Base-by-base conservation (phyloP, 1,140 invertebrate genomes). In the Thereuonema tuberculata region DNA sequence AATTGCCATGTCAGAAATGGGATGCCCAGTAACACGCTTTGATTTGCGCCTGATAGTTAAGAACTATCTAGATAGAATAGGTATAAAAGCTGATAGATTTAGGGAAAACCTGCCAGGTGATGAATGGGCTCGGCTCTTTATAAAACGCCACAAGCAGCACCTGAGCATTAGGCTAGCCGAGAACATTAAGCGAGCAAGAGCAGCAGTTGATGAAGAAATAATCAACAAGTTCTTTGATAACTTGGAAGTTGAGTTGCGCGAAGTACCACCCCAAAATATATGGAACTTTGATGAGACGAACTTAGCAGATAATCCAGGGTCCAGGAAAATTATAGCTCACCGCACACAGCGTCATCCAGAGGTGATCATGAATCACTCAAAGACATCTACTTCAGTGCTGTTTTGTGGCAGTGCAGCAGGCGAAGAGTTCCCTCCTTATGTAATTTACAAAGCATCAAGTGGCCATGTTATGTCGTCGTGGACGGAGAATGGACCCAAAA, bases 221-320 rank as follows among this genome's bases (percentile, higher is more conserved):
- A 12, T 43, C 9, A 12, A n/a, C 37, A 43, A 43, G n/a, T 43
- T 43, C 37, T 43, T 17, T 62, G 56, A 47, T 2, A 47, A 49
- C 56, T 53, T 23, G 61, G 25, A 24, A 48, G 12, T n/a, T 20
- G n/a, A 15, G 68, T n/a, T n/a, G n/a, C n/a, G n/a, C n/a, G n/a
- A n/a, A n/a, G n/a, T n/a, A n/a, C 61, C 65, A 28, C 56, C 60
- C 58, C 25, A 20, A 55, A 61, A 62, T 61, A 63, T 69, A 55
- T 56, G 65, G 21, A 76, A 76, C 61, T 76, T 68, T 63, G 59
- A 0, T n/a, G n/a, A n/a, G n/a, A n/a, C n/a, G n/a, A n/a, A n/a
- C n/a, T n/a, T n/a, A n/a, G n/a, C n/a, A n/a, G 72, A 74, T 63
- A 68, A 76, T 63, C 68, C 69, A 2, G 70, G 71, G 29, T 64